Base-by-base conservation (phyloP, 2,113 vertebrate genomes). In the Pyxicephalus adspersus region DNA sequence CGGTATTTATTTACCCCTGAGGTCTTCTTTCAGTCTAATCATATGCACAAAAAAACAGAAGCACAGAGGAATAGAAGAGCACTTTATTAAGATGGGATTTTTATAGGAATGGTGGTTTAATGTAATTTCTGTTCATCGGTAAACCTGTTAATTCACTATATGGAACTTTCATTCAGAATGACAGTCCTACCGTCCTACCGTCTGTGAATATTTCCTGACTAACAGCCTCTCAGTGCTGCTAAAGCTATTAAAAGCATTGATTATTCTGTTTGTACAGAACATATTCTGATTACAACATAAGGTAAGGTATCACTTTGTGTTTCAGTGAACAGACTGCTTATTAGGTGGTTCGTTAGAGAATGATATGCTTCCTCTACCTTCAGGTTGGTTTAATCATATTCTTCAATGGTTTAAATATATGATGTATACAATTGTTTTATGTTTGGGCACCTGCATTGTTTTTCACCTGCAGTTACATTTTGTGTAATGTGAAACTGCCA, bases 221-320 rank as follows among this genome's bases (percentile, higher is more conserved):
- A 34, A 60, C 54, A 61, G 77, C 77, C 65, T 70, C 26, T 65
- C 64, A 25, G 13, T 52, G 22, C 28, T 6, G 52, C 52, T 50
- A 16, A 16, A 70, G 34, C 77, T 26, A 79, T 79, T 79, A 67
- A 58, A 79, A 19, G 28, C 67, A 80, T 80, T 70, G 77, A 80
- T 80, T 80, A 80, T 80, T 80, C 65, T 80, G 77, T 61, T 80
- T 80, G 54, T 28, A 58, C 77, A 70, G 77, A 70, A 70, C 65
- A 70, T 70, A 80, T 70, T 80, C 65, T 70, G 55, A 70, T 29
- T 61, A 45, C 22, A 22, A n/a, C 52, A 64, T 67, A 23, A 57
- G 63, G 51, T 54, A 61, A 61, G 54, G 77, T 50, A 70, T 61
- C 65, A 70, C 77, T 80, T 60, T 51, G 29, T 60, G 19, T 80